Evolutionary conservation across 2,113 vertebrate species (phyloP).

Genomic region (Herpailurus yagouaroundi): DNA sequence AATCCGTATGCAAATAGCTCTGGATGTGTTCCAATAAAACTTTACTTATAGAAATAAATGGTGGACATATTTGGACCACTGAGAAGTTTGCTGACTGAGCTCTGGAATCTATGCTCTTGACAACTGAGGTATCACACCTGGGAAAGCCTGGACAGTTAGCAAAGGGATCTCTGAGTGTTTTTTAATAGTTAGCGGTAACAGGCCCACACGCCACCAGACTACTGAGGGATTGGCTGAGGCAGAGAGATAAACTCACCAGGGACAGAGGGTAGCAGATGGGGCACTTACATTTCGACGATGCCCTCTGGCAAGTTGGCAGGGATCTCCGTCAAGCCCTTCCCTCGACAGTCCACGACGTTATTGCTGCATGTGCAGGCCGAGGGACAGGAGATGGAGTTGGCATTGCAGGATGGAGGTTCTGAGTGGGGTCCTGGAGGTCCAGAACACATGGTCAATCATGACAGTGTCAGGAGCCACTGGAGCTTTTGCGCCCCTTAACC

Average conservation of each 20-base stretch:
- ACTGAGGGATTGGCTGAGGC: accelerated
- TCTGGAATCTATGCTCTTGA: background rate
- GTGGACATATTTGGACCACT: accelerated
- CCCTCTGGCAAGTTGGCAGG: conserved; percentile 96
- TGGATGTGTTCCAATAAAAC: background rate
- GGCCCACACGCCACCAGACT: background rate
- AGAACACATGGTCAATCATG: background rate
- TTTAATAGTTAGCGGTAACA: background rate
- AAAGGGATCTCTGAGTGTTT: background rate
- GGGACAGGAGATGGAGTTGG: conserved; percentile 94
- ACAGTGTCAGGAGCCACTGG: background rate
- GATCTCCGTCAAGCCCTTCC: conserved; percentile 94
- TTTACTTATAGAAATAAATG: background rate
- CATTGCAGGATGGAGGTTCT: conserved; percentile 91
- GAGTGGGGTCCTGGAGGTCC: conserved; percentile 87
- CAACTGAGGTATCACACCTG: background rate
- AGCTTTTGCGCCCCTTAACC: background rate
- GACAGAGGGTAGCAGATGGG: background rate
- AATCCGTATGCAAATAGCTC: too few relatives aligned
- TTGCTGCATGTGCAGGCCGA: conserved; percentile 96
- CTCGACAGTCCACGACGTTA: conserved; percentile 97
- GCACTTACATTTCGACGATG: conserved; percentile 97
- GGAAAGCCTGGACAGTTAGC: background rate
- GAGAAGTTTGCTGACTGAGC: background rate
- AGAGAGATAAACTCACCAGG: background rate